A percentile compares a stretch with the other conserved stretches of the same genome.
Conservation (phyloP, 2,888 invertebrate species). For the Capitulum mitella region DNA sequence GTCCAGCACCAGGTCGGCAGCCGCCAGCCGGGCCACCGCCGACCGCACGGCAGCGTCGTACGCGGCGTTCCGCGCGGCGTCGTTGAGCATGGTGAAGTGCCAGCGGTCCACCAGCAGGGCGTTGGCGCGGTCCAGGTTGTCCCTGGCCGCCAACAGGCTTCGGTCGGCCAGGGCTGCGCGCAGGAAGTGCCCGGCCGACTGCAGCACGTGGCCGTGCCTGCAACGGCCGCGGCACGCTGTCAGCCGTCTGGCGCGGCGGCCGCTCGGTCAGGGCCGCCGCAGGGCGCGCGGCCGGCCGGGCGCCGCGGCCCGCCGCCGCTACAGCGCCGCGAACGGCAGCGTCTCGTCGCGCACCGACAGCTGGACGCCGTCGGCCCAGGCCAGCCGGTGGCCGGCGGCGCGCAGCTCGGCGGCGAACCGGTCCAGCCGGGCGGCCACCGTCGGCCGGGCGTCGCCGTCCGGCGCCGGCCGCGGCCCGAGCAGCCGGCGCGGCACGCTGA, state of each 20-base stretch:
- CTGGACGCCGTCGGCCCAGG: background rate
- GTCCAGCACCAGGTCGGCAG: slow-evolving; percentile 57
- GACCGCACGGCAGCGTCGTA: slow-evolving; percentile 57
- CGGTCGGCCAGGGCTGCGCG: background rate
- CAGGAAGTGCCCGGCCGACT: background rate
- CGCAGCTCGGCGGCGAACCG: background rate
- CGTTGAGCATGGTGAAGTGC: slow-evolving; percentile 79
- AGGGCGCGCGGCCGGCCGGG: too few relatives aligned
- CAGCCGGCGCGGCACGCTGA: background rate
- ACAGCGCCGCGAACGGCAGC: background rate
- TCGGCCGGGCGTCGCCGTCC: too few relatives aligned
- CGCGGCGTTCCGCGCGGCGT: slow-evolving; percentile 57
- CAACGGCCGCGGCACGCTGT: background rate
- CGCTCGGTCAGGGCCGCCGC: too few relatives aligned
- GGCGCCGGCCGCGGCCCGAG: too few relatives aligned
- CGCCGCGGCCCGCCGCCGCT: too few relatives aligned
- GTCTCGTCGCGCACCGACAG: background rate
- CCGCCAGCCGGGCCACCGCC: slow-evolving; percentile 44
- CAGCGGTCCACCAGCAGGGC: slow-evolving; percentile 45
- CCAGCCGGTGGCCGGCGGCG: background rate
- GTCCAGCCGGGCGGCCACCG: too few relatives aligned
- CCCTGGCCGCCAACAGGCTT: background rate
- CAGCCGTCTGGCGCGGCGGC: background rate
- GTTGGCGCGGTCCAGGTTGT: slow-evolving; percentile 26
- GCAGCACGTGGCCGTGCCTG: slow-evolving; percentile 7